Evolutionary conservation across 2,113 vertebrate genomes (phyloP).

Genomic region (Carassius gibelio): DNA sequence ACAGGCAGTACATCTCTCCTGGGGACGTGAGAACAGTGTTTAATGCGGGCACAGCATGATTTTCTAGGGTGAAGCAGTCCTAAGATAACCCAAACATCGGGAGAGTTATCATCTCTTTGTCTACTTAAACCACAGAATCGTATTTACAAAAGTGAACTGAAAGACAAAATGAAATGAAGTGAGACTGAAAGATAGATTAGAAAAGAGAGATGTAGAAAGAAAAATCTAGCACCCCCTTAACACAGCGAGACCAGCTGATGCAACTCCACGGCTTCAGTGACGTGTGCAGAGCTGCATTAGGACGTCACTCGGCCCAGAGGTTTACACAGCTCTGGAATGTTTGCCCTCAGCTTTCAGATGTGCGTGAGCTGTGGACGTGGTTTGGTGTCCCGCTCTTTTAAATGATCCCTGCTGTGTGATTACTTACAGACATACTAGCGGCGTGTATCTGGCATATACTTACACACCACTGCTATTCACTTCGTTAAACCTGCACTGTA

Average conservation of each 20-base stretch:
- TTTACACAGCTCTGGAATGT: constrained; percentile 45
- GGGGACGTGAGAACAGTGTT: not conserved
- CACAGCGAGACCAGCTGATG: constrained; percentile 18
- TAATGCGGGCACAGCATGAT: not conserved
- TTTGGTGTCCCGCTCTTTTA: constrained; percentile 30
- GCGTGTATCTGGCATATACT: constrained; percentile 43
- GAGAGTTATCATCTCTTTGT: not conserved
- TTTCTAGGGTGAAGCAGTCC: not conserved
- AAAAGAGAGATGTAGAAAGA: not conserved
- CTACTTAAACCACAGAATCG: not conserved
- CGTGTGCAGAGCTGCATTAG: constrained; percentile 33
- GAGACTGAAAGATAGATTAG: not conserved
- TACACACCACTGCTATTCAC: constrained; percentile 32
- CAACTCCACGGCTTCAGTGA: constrained; percentile 36
- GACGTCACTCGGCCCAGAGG: constrained; percentile 46
- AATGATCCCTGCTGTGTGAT: constrained; percentile 35
- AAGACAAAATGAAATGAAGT: not conserved
- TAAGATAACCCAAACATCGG: not conserved
- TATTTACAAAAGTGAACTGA: not conserved
- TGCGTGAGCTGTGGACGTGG: not conserved
- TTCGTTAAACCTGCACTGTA: constrained; percentile 56
- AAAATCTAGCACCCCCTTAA: constrained; percentile 1
- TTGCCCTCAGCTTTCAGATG: constrained; percentile 27
- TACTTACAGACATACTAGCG: constrained; percentile 27
- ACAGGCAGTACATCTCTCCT: not conserved